Evolutionary conservation across 2,888 invertebrate species (phyloP), one percentile per base, ranked within the genome.

Genomic region (Heliconius charithonia): DNA sequence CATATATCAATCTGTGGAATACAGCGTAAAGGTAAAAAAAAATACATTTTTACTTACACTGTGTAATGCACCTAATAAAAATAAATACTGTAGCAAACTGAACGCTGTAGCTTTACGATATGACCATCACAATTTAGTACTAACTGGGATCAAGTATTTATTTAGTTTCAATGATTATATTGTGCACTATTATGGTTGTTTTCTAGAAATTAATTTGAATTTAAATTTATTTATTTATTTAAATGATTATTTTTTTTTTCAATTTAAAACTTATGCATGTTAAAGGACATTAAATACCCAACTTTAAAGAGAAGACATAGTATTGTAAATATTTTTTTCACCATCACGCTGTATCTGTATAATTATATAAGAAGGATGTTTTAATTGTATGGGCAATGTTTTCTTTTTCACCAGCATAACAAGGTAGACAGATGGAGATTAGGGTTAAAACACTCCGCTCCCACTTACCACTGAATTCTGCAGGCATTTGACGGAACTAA

Each of bases 101-200:
- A 87, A 86, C 89, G 87, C 86, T 86, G 87, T 79, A 84, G 87
- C 88, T 92, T 92, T 91, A 93, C 92, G 92, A 91, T 91, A 91
- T 89, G 84, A 86, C 89, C 87, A 85, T 89, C 89, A 91, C 92
- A 92, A 93, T 92, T 91, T 92, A 92, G 92, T 92, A 89, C 88
- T 86, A 76, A 80, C 82, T 85, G 85, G 90, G 88, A 90, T 92
- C 92, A 91, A 90, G 87, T 91, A 92, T 91, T 92, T 93, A 91
- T 92, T 90, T 90, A 87, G 87, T 88, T 88, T 85, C 83, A 83
- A 84, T 85, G 84, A 84, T 82, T 82, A 80, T 78, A 73, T 73
- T 77, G 25, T 45, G 37, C 45, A 69, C 25, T 79, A 76, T 70
- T 69, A 62, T 73, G 2, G 45, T 22, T 59, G 29, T 72, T 59